phyloP scores from a whole-genome alignment of 2,797 vertebrate species.

The Gallirallus australis region DNA sequence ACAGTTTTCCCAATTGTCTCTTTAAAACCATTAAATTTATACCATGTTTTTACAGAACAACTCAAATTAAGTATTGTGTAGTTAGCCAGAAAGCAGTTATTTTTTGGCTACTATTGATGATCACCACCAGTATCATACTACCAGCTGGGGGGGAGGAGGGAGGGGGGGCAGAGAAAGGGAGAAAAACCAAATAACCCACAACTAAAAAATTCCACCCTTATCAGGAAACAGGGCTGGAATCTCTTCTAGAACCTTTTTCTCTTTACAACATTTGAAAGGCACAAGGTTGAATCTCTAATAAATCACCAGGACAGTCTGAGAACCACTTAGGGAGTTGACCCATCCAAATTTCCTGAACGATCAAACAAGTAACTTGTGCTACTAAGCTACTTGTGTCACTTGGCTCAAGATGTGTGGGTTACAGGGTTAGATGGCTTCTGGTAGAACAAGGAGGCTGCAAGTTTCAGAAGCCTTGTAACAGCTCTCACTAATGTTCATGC shows the following conservation, averaged over 20 bases:
- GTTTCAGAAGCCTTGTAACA: background rate
- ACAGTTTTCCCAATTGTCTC: background rate
- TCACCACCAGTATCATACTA: background rate
- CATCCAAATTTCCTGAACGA: background rate
- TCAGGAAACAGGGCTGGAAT: background rate
- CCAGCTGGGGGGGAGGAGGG: background rate
- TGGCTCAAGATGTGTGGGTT: background rate
- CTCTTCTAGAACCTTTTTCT: background rate
- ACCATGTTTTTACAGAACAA: background rate
- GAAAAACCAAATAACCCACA: too few species aligned
- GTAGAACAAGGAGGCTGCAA: background rate
- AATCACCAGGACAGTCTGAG: background rate
- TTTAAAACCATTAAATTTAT: background rate
- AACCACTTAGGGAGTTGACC: background rate
- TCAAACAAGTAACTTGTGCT: background rate
- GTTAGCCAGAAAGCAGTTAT: background rate
- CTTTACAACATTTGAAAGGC: background rate
- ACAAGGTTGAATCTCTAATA: background rate
- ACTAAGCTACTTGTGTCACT: background rate
- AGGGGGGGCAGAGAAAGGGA: background rate
- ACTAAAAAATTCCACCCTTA: background rate
- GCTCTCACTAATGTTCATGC: background rate
- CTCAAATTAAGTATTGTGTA: background rate
- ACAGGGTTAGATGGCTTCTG: background rate
- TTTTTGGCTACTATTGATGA: background rate